Evolutionary conservation across 2,888 invertebrate species (phyloP), one percentile per base, ranked within the genome.

Genomic region (Temnothorax rugatulus): DNA sequence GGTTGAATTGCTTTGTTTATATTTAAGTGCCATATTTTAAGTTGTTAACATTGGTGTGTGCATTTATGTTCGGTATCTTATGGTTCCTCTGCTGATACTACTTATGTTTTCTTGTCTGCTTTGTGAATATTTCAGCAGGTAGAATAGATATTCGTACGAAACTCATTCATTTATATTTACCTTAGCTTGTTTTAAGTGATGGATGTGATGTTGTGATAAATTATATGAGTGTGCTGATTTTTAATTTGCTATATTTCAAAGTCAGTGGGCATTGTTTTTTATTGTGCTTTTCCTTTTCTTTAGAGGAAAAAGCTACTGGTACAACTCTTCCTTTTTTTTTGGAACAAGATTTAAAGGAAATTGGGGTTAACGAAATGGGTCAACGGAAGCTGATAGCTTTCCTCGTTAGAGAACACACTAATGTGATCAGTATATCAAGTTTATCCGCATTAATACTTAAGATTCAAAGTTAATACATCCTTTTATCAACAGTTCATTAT

Each of bases 281-380:
- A n/a, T 54, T 54, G 4, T 44, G 13, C 47, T 18, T 18, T 15
- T 47, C 7, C 1, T 50, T 7, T 50, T 57, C 4, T 57, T 57
- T 2, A 25, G 25, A 21, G 4, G 13, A 57, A 57, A 57, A 57
- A 25, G 57, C 25, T 57, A 57, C 57, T 21, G 21, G 57, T 57
- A 57, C 54, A 54, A 54, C 21, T 57, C 57, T 57, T 57, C 57
- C 54, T 57, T 57, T 57, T 57, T 57, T 57, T 57, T 50, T 25
- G 57, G 25, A 25, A 13, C 57, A 57, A 57, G 57, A 57, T 11
- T 57, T 57, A 57, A 57, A 57, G 13, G 13, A 57, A 25, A 57
- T 57, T 57, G 57, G 57, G 5, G 4, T 57, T 57, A 57, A 57
- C 21, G 57, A 57, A 57, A 57, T 57, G 13, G 21, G 57, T 21